phyloP scores from a whole-genome alignment of 2,113 vertebrate species.

The Xenopus laevis region DNA sequence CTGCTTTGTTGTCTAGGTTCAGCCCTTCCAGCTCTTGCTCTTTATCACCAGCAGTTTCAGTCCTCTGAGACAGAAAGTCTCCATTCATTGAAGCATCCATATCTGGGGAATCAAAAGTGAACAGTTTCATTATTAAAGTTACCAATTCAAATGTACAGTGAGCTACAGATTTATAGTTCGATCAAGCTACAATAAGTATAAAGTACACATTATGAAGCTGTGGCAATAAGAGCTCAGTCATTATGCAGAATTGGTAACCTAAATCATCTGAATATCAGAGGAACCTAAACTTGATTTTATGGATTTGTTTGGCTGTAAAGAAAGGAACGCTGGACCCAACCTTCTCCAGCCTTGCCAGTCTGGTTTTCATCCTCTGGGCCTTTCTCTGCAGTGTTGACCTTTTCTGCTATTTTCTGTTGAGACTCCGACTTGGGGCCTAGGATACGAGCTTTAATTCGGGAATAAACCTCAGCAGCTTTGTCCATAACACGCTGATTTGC shows the following conservation, averaged over 20 bases:
- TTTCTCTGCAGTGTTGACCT: constrained; percentile 42
- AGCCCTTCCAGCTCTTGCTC: neutral
- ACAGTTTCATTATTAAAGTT: too few species aligned
- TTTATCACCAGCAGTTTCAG: neutral
- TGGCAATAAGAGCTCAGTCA: too few species aligned
- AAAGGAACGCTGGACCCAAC: neutral
- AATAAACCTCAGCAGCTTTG: constrained; percentile 88
- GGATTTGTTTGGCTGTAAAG: too few species aligned
- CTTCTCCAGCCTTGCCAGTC: constrained; percentile 54
- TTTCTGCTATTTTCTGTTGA: constrained; percentile 66
- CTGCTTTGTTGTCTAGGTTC: neutral
- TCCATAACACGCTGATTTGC: constrained; percentile 92
- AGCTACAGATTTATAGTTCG: too few species aligned
- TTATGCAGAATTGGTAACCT: too few species aligned
- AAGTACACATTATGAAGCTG: too few species aligned
- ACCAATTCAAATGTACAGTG: too few species aligned
- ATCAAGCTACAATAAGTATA: too few species aligned
- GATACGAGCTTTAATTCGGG: constrained; percentile 88
- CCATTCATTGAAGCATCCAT: neutral
- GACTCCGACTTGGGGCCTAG: constrained; percentile 78
- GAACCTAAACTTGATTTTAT: too few species aligned
- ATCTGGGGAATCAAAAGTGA: neutral
- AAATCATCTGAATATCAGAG: too few species aligned
- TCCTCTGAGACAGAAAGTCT: neutral
- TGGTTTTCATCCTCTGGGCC: constrained; percentile 63